Conservation (phyloP, 1,140 invertebrate genomes). For the Zaprionus lachaisei region DNA sequence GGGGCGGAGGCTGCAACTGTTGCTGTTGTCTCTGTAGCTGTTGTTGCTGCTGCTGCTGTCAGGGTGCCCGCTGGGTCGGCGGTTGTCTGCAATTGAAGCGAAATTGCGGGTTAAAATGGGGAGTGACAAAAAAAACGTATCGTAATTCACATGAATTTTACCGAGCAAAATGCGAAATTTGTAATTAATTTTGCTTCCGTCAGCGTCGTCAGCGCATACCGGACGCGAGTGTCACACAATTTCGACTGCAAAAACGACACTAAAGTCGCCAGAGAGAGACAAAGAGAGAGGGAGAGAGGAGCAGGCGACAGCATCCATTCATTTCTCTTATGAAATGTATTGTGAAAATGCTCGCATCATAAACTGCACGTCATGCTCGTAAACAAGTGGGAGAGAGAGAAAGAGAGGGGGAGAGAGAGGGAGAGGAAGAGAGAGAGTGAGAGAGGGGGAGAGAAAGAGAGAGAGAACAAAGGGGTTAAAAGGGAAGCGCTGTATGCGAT, state of each 20-base stretch:
- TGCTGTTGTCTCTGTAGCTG: conserved; percentile 14
- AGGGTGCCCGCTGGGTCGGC: conserved; percentile 52
- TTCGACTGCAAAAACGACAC: conserved; percentile 64
- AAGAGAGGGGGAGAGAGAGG: not conserved
- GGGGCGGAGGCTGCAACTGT: conserved; percentile 26
- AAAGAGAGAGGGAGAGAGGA: conserved; percentile 22
- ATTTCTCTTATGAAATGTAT: conserved; percentile 30
- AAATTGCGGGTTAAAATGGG: conserved; percentile 24
- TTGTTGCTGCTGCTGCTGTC: conserved; percentile 19
- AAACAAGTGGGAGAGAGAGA: conserved; percentile 29
- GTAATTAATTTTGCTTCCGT: conserved; percentile 77
- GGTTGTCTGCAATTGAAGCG: conserved; percentile 62
- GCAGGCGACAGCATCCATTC: conserved; percentile 39
- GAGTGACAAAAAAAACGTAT: conserved; percentile 23
- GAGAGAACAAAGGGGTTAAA: not conserved
- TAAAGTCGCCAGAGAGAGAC: conserved; percentile 38
- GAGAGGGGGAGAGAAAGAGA: not conserved
- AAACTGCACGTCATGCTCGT: conserved; percentile 71
- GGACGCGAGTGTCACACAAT: conserved; percentile 69
- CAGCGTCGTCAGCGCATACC: conserved; percentile 46
- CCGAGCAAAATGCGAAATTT: conserved; percentile 59
- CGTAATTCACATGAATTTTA: conserved; percentile 32
- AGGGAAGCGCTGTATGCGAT: not conserved
- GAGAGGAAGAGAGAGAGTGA: not conserved
- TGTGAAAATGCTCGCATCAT: conserved; percentile 61